Evolutionary conservation across 2,888 invertebrate species (phyloP).

Genomic region (Cataglyphis albicans): DNA sequence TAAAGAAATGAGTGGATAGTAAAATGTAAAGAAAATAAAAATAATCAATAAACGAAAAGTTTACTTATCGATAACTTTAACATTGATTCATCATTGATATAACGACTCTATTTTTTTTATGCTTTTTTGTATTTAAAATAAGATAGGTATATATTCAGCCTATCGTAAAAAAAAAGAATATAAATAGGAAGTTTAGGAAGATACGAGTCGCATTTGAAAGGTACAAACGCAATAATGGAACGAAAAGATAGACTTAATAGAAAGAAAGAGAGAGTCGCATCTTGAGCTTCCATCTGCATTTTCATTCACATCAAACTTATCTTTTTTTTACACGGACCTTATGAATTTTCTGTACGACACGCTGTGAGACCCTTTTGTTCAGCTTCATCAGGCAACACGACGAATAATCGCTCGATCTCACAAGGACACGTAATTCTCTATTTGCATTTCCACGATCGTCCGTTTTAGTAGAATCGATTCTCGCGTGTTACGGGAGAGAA

Average conservation of each 20-base stretch:
- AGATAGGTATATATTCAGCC: not conserved
- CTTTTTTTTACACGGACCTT: conserved; percentile 8
- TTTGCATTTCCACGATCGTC: conserved; percentile 48
- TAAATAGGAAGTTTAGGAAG: not conserved
- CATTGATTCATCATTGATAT: not conserved
- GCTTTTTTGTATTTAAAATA: not conserved
- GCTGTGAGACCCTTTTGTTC: not conserved
- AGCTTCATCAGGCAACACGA: not conserved
- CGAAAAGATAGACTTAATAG: not conserved
- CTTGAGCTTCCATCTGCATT: conserved; percentile 43
- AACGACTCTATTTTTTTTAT: not conserved
- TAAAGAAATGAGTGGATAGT: not conserved
- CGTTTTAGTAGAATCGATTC: conserved; percentile 36
- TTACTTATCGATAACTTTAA: not conserved
- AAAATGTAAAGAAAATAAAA: not conserved
- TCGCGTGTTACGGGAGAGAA: conserved; percentile 15
- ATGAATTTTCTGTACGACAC: conserved; percentile 42
- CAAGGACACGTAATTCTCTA: conserved; percentile 28
- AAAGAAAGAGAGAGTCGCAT: not conserved
- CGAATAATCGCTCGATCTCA: conserved; percentile 29
- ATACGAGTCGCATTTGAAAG: not conserved
- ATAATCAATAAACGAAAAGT: not conserved
- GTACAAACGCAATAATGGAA: not conserved
- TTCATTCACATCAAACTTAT: conserved; percentile 7
- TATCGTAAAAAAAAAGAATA: conserved; percentile 5